Evolutionary conservation across 2,797 vertebrate genomes (phyloP), one percentile per base, ranked within the genome.

Genomic region (Apogon talboti): DNA sequence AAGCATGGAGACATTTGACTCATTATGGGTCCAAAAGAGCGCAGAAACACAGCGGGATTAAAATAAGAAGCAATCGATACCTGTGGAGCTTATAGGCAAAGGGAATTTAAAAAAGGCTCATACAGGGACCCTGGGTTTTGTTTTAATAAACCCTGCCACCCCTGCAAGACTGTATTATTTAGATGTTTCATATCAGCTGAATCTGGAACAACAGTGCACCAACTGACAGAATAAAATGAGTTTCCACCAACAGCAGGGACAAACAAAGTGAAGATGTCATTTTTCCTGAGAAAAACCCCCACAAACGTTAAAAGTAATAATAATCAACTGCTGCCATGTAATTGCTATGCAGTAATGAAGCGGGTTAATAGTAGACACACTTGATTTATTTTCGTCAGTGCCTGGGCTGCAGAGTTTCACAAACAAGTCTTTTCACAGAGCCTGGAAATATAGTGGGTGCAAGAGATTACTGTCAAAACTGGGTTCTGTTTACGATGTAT

Each of bases 61-160:
- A 11, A 64, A 66, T 62, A 63, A 45, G 45, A 44, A 48, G 28
- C 52, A 11, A 70, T 70, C 61, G 38, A 69, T 66, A 77, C 40
- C 70, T 50, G 66, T 2, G 15, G 75, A 71, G 45, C 37, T 14
- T 41, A 24, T 11, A 7, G 50, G 45, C 38, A 0, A 45, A 21
- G 11, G 3, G 15, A 13, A 42, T 73, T n/a, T 35, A 15, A 43
- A 2, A 21, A 38, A 16, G 9, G 37, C 41, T 62, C 56, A 35
- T 16, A 21, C 11, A 2, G 52, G 35, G 46, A 66, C 43, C n/a
- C 14, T 38, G 35, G 30, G 16, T 53, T 61, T 46, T 14, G 14
- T 41, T 70, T 57, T 14, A 41, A 33, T 49, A 62, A 47, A 60
- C 13, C 11, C 35, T 35, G 21, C 30, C 51, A 15, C 0, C 16